Evolutionary conservation across 1,140 invertebrate species (phyloP), one percentile per base, ranked within the genome.

Genomic region (Melitaea cinxia): DNA sequence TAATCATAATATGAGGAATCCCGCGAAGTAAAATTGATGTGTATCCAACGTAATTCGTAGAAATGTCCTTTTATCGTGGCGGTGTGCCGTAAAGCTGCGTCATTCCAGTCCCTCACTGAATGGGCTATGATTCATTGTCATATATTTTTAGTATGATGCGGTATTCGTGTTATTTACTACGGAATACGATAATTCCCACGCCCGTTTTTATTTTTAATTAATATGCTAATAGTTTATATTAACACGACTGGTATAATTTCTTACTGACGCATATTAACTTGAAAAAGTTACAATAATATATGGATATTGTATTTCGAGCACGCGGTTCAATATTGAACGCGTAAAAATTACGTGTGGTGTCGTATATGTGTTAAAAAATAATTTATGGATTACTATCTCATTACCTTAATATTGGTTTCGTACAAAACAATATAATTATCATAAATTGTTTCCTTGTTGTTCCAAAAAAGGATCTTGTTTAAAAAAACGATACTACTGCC

Each of bases 81-180:
- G 76, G 72, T 75, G 75, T 74, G 69, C 61, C 66, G 70, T 71
- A 74, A 65, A 62, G 73, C 78, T 72, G 78, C 83, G 82, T 85
- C 83, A 85, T 73, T 65, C 63, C 52, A 47, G 61, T 61, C 54
- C 57, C 68, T 67, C 50, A 60, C 68, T 83, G 82, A 85, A 84
- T 85, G 82, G 72, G 56, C 58, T 68, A 73, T 89, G 86, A 87
- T 79, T 89, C 86, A 89, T 70, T 68, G 65, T 60, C 59, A 75
- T 83, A 75, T 85, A 83, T 88, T 83, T 86, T 82, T 86, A 85
- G 77, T 78, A 47, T 69, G 68, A 65, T 69, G 69, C 68, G 76
- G 77, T 80, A 84, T 85, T 83, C 73, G 42, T 71, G 73, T 77
- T 76, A 82, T 85, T 89, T 86, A 87, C 84, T 89, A 89, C 76